Conservation (phyloP, 2,113 vertebrate species). For the Zosterops borbonicus region DNA sequence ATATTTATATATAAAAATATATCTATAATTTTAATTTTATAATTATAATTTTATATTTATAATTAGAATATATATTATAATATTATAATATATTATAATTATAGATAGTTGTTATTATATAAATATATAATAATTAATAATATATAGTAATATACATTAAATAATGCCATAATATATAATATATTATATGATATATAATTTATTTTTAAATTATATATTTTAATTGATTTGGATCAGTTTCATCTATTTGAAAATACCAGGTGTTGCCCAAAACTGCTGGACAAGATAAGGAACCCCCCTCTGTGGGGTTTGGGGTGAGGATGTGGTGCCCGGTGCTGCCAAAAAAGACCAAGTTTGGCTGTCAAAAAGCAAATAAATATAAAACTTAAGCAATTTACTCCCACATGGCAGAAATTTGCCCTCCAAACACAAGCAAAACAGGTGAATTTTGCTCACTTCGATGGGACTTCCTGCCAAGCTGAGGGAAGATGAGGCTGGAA, state of each 20-base stretch:
- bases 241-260: neutral
- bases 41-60: too few species aligned
- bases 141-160: too few species aligned
- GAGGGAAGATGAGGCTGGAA: accelerated
- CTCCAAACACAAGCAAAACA: accelerated
- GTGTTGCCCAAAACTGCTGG: accelerated
- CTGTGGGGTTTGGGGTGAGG: accelerated
- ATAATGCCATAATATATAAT: too few species aligned
- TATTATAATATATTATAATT: too few species aligned
- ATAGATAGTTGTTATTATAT: too few species aligned
- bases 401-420: neutral
- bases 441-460: neutral
- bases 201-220: accelerated
- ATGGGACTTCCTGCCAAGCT: neutral
- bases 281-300: neutral
- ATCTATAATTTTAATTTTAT: too few species aligned
- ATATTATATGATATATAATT: too few species aligned
- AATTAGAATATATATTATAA: too few species aligned
- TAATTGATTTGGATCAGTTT: neutral
- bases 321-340: neutral
- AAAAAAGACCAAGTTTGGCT: neutral
- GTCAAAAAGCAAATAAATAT: neutral
- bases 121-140: too few species aligned
- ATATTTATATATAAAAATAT: too few species aligned
- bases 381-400: neutral